Evolutionary conservation across 2,797 vertebrate genomes (phyloP).

Genomic region (Pangasius macronema): DNA sequence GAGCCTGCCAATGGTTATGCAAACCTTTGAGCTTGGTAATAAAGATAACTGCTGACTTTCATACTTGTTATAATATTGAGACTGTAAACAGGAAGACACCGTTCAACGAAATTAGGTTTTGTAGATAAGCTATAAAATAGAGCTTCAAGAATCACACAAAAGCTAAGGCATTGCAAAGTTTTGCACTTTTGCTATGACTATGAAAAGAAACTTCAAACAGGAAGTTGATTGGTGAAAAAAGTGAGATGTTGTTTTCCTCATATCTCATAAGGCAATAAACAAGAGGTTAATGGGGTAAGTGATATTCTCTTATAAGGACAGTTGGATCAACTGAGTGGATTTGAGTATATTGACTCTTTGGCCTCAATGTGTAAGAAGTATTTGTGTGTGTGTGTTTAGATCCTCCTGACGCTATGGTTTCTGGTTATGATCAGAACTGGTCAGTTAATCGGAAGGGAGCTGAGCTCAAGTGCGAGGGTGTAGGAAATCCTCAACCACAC

Average conservation of each 20-base stretch:
- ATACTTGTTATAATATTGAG: not conserved
- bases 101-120: not conserved
- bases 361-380: not conserved
- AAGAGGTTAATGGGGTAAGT: not conserved
- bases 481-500: conserved; percentile 68
- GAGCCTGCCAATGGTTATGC: not conserved
- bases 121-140: not conserved
- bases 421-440: conserved; percentile 53
- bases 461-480: conserved; percentile 66
- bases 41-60: not conserved
- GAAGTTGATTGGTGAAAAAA: not conserved
- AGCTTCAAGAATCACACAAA: not conserved
- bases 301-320: not conserved
- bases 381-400: conserved; percentile 62
- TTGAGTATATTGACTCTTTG: not conserved
- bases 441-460: conserved; percentile 62
- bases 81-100: not conserved
- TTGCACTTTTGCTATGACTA: not conserved
- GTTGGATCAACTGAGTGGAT: not conserved
- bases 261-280: not conserved
- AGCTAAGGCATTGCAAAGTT: not conserved
- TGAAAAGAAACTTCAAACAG: conserved; percentile 1
- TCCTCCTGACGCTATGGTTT: conserved; percentile 71
- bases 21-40: conserved; percentile 7
- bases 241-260: not conserved